Evolutionary conservation across 2,888 invertebrate genomes (phyloP).

Genomic region (Nipponacmea schrenckii): DNA sequence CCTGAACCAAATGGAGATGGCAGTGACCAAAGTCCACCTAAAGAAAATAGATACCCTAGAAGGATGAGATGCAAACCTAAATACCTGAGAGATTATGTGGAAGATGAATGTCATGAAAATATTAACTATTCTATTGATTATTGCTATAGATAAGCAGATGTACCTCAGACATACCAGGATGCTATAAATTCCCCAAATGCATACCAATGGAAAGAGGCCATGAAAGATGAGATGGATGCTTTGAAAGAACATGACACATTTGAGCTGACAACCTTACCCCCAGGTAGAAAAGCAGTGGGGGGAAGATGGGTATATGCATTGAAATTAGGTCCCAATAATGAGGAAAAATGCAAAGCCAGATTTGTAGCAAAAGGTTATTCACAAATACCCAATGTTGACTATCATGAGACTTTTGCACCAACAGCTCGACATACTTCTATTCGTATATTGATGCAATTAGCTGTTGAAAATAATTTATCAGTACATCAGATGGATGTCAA

Average conservation of each 20-base stretch:
- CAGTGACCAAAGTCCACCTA: too few species aligned
- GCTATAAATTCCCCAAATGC: too few species aligned
- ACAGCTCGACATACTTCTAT: too few species aligned
- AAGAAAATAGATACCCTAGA: too few species aligned
- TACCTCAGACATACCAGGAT: conserved; percentile 30
- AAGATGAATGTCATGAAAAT: too few species aligned
- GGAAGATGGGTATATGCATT: too few species aligned
- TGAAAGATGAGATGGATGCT: conserved; percentile 32
- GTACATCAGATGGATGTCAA: conserved; percentile 37
- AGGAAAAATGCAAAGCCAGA: conserved; percentile 28
- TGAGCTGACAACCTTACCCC: conserved; percentile 26
- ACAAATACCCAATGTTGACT: too few species aligned
- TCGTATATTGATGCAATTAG: conserved; percentile 32
- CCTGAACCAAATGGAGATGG: too few species aligned
- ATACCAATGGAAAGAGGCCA: conserved; percentile 26
- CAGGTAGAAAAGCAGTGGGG: conserved; percentile 27
- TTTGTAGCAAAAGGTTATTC: conserved; percentile 38
- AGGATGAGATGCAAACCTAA: too few species aligned
- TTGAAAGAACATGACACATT: conserved; percentile 33
- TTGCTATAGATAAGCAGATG: conserved; percentile 25
- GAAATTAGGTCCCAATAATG: conserved; percentile 26
- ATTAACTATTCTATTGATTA: too few species aligned
- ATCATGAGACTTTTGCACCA: conserved; percentile 37
- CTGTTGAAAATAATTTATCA: conserved; percentile 27
- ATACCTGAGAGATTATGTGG: too few species aligned